phyloP scores from a whole-genome alignment of 1,140 invertebrate genomes.

The Caenorhabditis latens region DNA sequence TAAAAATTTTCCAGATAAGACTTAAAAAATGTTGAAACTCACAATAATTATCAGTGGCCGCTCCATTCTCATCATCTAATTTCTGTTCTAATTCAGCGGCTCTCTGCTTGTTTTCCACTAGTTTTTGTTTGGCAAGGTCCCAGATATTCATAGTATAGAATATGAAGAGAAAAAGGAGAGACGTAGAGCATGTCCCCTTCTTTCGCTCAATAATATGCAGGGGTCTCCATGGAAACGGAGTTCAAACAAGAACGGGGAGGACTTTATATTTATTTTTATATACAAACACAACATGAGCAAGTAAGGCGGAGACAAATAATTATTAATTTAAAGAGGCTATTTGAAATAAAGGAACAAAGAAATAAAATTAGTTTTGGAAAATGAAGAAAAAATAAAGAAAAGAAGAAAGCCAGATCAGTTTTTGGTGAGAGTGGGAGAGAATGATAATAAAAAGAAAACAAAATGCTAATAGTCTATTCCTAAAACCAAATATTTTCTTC shows the following conservation, averaged over 20 bases:
- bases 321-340: slow-evolving; percentile 25
- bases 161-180: background rate
- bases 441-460: background rate
- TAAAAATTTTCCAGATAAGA: background rate
- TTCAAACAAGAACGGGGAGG: background rate
- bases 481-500: slow-evolving; percentile 47
- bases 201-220: too few relatives aligned
- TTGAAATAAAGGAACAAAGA: background rate
- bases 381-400: background rate
- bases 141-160: slow-evolving; percentile 38
- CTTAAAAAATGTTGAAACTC: background rate
- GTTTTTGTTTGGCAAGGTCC: slow-evolving; percentile 41
- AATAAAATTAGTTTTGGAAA: background rate
- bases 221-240: slow-evolving; percentile 35
- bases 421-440: background rate
- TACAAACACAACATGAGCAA: background rate
- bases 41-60: slow-evolving; percentile 27
- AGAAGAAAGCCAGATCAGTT: background rate
- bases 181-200: background rate
- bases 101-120: slow-evolving; percentile 35
- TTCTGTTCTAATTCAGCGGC: slow-evolving; percentile 25
- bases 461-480: background rate
- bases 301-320: background rate
- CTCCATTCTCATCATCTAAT: slow-evolving; percentile 49
- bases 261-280: slow-evolving; percentile 6